phyloP scores from a whole-genome alignment of 2,888 invertebrate genomes.

The Mamestra brassicae region DNA sequence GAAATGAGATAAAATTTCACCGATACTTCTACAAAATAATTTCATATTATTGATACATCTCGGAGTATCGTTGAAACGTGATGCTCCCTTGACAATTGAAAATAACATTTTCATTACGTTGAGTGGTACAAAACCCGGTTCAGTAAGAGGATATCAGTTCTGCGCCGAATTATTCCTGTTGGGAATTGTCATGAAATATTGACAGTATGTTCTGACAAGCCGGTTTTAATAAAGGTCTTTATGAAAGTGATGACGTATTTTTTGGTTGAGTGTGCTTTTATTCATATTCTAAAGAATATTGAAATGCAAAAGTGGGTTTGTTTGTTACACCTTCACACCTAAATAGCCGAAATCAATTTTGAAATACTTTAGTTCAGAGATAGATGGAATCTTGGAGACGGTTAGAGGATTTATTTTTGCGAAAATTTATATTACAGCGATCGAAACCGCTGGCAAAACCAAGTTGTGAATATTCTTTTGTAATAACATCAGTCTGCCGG shows the following conservation, averaged over 20 bases:
- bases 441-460: too few relatives aligned
- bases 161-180: conserved; percentile 51
- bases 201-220: conserved; percentile 65
- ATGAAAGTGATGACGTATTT: conserved; percentile 29
- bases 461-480: too few relatives aligned
- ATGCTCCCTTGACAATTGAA: conserved; percentile 75
- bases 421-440: too few relatives aligned
- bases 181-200: conserved; percentile 68
- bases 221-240: conserved; percentile 62
- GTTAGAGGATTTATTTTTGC: too few relatives aligned
- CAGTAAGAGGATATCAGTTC: conserved; percentile 68
- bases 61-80: conserved; percentile 67
- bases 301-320: too few relatives aligned
- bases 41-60: conserved; percentile 65
- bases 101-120: conserved; percentile 77
- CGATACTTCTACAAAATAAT: conserved; percentile 65
- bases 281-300: background rate
- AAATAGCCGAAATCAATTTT: too few relatives aligned
- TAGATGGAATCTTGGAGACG: too few relatives aligned
- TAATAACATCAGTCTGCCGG: too few relatives aligned
- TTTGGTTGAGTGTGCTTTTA: background rate
- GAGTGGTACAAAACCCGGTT: conserved; percentile 73
- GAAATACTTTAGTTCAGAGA: too few relatives aligned
- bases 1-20: conserved; percentile 47
- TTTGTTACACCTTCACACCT: too few relatives aligned